Conservation (phyloP, 2,113 vertebrate genomes). For the Callorhinus ursinus region DNA sequence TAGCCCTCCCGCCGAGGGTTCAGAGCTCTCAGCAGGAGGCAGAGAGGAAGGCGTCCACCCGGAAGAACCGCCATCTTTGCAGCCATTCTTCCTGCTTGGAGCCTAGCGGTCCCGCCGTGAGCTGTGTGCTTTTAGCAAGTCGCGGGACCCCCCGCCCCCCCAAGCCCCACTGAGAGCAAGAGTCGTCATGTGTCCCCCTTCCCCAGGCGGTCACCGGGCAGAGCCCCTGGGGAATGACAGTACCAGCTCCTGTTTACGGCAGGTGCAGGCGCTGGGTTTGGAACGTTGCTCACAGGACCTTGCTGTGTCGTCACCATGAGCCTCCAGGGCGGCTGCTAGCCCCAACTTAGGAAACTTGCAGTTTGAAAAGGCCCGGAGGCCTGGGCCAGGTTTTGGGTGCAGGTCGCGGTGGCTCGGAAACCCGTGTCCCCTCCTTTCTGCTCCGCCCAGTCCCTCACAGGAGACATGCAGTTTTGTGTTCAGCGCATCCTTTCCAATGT, state of each 20-base stretch:
- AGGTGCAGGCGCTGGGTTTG: not conserved
- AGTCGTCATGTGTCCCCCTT: fast-evolving
- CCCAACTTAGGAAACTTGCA: not conserved
- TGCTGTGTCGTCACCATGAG: fast-evolving
- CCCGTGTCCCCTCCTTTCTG: not conserved
- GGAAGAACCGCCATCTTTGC: not conserved
- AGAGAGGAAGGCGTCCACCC: not conserved
- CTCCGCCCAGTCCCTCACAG: fast-evolving
- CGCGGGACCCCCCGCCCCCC: not conserved
- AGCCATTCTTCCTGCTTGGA: not conserved
- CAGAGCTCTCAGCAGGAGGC: not conserved
- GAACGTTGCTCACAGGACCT: not conserved
- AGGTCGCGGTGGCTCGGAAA: not conserved
- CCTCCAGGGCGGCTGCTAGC: not conserved
- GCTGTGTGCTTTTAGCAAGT: not conserved
- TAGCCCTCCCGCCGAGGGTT: too few relatives aligned
- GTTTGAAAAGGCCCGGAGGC: not conserved
- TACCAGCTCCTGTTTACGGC: not conserved
- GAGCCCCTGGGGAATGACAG: too few relatives aligned
- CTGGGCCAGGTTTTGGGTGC: not conserved
- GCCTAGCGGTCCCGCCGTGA: fast-evolving
- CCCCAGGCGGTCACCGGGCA: fast-evolving
- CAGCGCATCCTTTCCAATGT: not conserved
- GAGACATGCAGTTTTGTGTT: not conserved
- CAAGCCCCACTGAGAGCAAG: not conserved